These are phyloP conservation scores for Andrena haemorrhoa DNA, from an alignment of 2,888 invertebrate species.

Conservation along the genomic window DNA sequence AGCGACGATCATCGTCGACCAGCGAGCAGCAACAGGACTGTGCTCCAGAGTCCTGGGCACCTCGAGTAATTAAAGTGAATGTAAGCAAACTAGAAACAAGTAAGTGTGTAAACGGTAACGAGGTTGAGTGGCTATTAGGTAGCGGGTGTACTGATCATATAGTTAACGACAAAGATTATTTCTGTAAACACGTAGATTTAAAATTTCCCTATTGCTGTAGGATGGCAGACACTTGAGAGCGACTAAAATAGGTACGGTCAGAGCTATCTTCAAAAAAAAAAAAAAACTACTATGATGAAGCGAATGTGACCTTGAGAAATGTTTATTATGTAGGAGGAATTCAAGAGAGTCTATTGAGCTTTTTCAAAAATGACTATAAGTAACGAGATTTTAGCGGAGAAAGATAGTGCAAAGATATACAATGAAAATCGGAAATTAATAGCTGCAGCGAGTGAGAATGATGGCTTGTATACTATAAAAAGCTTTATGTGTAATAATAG, in stretches of 20 bases:
- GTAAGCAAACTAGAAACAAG: not conserved
- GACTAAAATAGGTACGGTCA: constrained; percentile 52
- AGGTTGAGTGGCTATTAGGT: constrained; percentile 19
- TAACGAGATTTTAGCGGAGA: constrained; percentile 45
- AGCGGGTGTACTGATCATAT: constrained; percentile 20
- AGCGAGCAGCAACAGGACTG: not conserved
- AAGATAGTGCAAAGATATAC: constrained; percentile 51
- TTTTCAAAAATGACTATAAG: constrained; percentile 52
- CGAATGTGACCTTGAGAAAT: constrained; percentile 32
- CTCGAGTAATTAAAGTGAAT: not conserved
- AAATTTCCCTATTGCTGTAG: constrained; percentile 51
- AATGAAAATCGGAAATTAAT: constrained; percentile 30
- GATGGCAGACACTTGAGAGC: constrained; percentile 61
- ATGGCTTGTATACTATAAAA: constrained; percentile 44
- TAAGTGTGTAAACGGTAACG: too few species aligned
- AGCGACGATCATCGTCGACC: not conserved
- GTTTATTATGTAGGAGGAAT: constrained; percentile 46
- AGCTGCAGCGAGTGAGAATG: constrained; percentile 32
- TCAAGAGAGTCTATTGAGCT: constrained; percentile 59
- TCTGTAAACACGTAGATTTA: not conserved
- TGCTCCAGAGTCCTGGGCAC: not conserved
- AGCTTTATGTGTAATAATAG: constrained; percentile 27
- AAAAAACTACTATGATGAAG: too few species aligned
- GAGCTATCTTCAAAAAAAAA: constrained; percentile 44
- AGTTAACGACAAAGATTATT: not conserved